Conservation (phyloP, 2,797 vertebrate genomes). For the Synanceia verrucosa region DNA sequence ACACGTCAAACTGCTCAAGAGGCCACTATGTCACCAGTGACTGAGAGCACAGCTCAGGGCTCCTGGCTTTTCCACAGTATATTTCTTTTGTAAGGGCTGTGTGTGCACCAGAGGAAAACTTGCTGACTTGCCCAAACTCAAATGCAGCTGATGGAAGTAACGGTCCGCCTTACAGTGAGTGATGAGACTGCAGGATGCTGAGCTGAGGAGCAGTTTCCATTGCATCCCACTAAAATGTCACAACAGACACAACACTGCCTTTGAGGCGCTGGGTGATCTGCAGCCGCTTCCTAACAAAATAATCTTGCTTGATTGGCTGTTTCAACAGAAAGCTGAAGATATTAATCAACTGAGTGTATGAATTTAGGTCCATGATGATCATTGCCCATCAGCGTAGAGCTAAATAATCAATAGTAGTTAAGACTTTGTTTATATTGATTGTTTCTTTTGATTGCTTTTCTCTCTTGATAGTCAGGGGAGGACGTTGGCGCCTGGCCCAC, state of each 20-base stretch:
- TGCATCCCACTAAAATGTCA: constrained; percentile 65
- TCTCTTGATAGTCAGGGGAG: constrained; percentile 76
- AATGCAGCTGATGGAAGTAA: constrained; percentile 85
- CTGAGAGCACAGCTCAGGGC: constrained; percentile 51
- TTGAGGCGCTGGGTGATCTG: constrained; percentile 23
- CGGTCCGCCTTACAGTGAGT: constrained; percentile 80
- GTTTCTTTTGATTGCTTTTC: constrained; percentile 78
- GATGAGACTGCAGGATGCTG: constrained; percentile 84
- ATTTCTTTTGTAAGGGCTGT: constrained; percentile 72
- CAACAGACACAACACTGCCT: constrained; percentile 54
- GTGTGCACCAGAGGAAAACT: constrained; percentile 76
- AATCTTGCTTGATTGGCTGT: constrained; percentile 25
- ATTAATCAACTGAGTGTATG: constrained; percentile 67
- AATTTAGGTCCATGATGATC: constrained; percentile 66
- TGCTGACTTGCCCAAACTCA: constrained; percentile 81
- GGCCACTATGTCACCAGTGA: constrained; percentile 65
- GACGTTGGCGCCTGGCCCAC: constrained; percentile 73
- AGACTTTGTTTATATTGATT: constrained; percentile 79
- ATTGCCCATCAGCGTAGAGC: constrained; percentile 61
- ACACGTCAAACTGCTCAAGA: constrained; percentile 59
- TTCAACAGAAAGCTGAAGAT: constrained; percentile 46
- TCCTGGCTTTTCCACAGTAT: constrained; percentile 63
- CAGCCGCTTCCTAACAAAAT: not conserved
- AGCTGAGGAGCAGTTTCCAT: constrained; percentile 73
- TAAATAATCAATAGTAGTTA: constrained; percentile 79